Conservation (phyloP, 2,113 vertebrate species). For the Ammodytes dubius region DNA sequence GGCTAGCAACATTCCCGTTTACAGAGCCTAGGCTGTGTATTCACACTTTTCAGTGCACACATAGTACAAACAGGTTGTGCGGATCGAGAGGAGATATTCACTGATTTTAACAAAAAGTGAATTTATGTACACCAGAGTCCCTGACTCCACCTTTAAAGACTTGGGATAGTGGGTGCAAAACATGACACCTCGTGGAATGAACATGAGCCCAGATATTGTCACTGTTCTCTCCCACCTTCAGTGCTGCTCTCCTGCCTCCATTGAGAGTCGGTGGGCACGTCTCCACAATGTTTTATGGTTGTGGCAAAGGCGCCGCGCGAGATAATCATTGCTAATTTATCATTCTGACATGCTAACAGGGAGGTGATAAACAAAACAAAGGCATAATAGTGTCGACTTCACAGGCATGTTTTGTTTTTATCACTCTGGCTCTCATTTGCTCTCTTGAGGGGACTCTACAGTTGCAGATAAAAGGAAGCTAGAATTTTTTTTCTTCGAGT, state of each 20-base stretch:
- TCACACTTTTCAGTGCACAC: no score
- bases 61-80: no score
- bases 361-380: slow-evolving; percentile 68
- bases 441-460: slow-evolving; percentile 43
- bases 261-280: slow-evolving; percentile 37
- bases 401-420: slow-evolving; percentile 13
- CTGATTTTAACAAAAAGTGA: no score
- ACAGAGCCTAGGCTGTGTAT: no score
- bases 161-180: slow-evolving; percentile 26
- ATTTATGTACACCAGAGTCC: no score
- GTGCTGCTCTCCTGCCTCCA: slow-evolving; percentile 24
- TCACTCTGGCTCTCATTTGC: slow-evolving; percentile 8
- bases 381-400: slow-evolving; percentile 41
- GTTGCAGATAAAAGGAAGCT: slow-evolving; percentile 53
- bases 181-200: slow-evolving; percentile 58
- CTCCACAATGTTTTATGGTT: slow-evolving; percentile 50
- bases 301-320: slow-evolving; percentile 45
- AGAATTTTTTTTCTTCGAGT: background rate
- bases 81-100: no score
- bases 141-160: no score
- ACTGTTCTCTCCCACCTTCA: slow-evolving; percentile 43
- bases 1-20: no score
- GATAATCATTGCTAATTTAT: slow-evolving; percentile 73
- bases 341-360: slow-evolving; percentile 69
- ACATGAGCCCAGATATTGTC: slow-evolving; percentile 44